These are phyloP conservation scores for Sebastes oblongus DNA, from an alignment of 2,797 vertebrate species.

Conservation along the genomic window DNA sequence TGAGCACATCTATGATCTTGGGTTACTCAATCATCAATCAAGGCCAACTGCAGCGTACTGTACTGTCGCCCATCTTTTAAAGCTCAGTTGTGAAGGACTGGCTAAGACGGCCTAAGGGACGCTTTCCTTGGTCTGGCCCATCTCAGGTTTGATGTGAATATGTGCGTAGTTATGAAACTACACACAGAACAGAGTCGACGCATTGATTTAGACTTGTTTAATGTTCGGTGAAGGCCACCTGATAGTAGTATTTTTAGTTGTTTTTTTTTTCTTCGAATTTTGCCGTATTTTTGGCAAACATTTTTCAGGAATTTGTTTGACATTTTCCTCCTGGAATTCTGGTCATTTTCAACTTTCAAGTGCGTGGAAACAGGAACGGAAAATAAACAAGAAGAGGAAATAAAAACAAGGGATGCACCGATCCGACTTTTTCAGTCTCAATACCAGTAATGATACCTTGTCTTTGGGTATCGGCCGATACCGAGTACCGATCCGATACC, in stretches of 20 bases:
- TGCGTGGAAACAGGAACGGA: not conserved
- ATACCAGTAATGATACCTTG: too few species aligned
- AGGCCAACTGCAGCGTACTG: constrained; percentile 77
- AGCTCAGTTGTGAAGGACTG: constrained; percentile 80
- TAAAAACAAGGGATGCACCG: not conserved
- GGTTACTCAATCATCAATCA: constrained; percentile 81
- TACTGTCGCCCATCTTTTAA: constrained; percentile 79
- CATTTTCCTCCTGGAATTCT: constrained; percentile 28
- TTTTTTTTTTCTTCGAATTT: not conserved
- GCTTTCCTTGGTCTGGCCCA: constrained; percentile 71
- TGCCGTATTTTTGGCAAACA: not conserved
- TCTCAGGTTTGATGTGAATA: constrained; percentile 77
- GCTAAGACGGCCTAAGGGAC: constrained; percentile 80
- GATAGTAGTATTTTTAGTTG: constrained; percentile 40
- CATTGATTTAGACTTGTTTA: constrained; percentile 69
- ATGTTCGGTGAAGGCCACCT: constrained; percentile 64
- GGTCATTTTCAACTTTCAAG: constrained; percentile 5
- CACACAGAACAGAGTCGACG: constrained; percentile 63
- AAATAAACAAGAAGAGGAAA: not conserved
- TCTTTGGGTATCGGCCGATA: too few species aligned
- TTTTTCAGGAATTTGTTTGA: constrained; percentile 16
- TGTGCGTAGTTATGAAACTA: constrained; percentile 71
- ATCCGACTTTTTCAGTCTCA: too few species aligned
- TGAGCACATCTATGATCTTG: constrained; percentile 78
- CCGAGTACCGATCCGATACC: too few species aligned